These are phyloP conservation scores for Sesia bembeciformis DNA, from an alignment of 2,888 invertebrate species.

Conservation along the genomic window DNA sequence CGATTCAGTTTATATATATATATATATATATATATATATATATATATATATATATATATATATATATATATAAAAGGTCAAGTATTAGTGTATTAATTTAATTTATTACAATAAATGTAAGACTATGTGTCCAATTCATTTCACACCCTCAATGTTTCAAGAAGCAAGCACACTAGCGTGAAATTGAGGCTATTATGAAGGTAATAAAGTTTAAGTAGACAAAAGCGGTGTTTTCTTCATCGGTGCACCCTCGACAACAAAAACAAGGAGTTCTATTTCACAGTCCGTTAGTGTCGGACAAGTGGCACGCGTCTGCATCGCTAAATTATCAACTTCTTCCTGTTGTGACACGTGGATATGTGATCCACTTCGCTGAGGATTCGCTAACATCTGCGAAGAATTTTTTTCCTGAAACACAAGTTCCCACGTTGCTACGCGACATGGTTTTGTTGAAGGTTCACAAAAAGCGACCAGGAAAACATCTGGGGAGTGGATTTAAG, in stretches of 20 bases:
- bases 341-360: slow-evolving; percentile 55
- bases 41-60: too few relatives aligned
- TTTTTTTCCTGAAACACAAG: slow-evolving; percentile 24
- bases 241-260: slow-evolving; percentile 17
- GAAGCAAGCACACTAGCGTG: too few relatives aligned
- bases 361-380: slow-evolving; percentile 16
- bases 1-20: too few relatives aligned
- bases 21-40: too few relatives aligned
- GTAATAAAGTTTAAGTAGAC: not conserved
- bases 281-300: slow-evolving; percentile 41
- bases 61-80: too few relatives aligned
- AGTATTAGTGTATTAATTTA: too few relatives aligned
- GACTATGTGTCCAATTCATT: too few relatives aligned
- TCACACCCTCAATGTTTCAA: too few relatives aligned
- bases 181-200: too few relatives aligned
- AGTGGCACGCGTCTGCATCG: slow-evolving; percentile 52
- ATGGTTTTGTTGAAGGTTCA: slow-evolving; percentile 31
- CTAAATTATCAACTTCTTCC: slow-evolving; percentile 43
- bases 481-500: slow-evolving; percentile 47
- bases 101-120: too few relatives aligned
- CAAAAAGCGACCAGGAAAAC: slow-evolving; percentile 53
- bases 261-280: slow-evolving; percentile 50
- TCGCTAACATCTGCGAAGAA: slow-evolving; percentile 48
- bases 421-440: slow-evolving; percentile 59
- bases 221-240: not conserved